Conservation (phyloP, 1,140 invertebrate genomes). For the Tetragnatha versicolor region DNA sequence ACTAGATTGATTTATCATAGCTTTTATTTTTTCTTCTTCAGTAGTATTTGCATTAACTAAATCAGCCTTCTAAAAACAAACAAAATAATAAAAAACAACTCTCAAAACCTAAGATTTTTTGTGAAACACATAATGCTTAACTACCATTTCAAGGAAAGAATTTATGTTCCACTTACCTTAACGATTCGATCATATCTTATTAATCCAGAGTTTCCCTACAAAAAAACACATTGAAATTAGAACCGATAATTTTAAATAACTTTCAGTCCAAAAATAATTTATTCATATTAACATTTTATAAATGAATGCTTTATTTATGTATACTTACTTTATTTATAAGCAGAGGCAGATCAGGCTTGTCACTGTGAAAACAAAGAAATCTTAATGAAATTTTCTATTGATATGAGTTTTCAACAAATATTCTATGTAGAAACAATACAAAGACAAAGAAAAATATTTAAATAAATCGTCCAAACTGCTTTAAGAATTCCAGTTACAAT, state of each 20-base stretch:
- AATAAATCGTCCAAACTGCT: too few species aligned
- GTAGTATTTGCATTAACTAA: conserved; percentile 87
- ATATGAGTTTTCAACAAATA: too few species aligned
- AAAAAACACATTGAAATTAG: not conserved
- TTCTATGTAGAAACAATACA: too few species aligned
- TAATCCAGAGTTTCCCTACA: conserved; percentile 30
- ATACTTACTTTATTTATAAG: conserved; percentile 48
- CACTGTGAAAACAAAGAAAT: conserved; percentile 12
- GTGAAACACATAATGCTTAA: not conserved
- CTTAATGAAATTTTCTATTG: not conserved
- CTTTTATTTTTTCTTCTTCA: conserved; percentile 96
- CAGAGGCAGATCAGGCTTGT: conserved; percentile 46
- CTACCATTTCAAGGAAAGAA: not conserved
- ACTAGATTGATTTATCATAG: conserved; percentile 96
- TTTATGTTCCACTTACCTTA: conserved; percentile 6
- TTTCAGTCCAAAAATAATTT: not conserved
- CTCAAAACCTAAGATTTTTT: not conserved
- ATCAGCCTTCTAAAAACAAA: conserved; percentile 72
- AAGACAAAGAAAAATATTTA: too few species aligned
- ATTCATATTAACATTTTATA: not conserved
- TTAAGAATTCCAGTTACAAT: too few species aligned
- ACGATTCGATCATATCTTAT: conserved; percentile 49
- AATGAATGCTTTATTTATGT: not conserved
- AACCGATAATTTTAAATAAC: not conserved
- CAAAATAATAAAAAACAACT: not conserved